A percentile compares a stretch with the other conserved stretches of the same genome.
phyloP scores from a whole-genome alignment of 1,140 invertebrate species.

The Drosophila paulistorum region DNA sequence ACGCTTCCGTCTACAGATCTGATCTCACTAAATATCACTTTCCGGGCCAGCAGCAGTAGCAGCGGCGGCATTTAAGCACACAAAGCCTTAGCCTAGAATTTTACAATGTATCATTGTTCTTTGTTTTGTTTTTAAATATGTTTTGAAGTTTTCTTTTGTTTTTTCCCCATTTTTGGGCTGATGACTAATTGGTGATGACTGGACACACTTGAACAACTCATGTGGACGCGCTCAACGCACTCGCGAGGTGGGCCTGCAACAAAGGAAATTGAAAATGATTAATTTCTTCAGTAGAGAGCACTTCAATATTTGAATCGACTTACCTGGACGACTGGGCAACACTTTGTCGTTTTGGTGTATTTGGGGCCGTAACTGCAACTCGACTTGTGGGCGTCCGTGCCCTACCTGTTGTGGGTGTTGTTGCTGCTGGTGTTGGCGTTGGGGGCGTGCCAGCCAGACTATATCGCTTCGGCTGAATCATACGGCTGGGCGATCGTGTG shows the following conservation, averaged over 20 bases:
- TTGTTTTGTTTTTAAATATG: constrained; percentile 43
- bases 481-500: constrained; percentile 79
- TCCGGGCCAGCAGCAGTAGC: constrained; percentile 43
- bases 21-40: constrained; percentile 65
- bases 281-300: neutral
- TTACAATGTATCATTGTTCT: constrained; percentile 76
- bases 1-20: constrained; percentile 15
- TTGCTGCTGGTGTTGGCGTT: constrained; percentile 37
- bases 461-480: constrained; percentile 80
- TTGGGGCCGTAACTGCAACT: constrained; percentile 65
- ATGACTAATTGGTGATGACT: constrained; percentile 52
- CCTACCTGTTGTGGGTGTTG: constrained; percentile 44
- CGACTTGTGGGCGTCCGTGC: constrained; percentile 74
- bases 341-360: constrained; percentile 71
- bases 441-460: constrained; percentile 60
- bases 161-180: constrained; percentile 4
- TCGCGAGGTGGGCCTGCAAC: constrained; percentile 67
- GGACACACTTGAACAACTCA: constrained; percentile 41
- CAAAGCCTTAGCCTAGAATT: constrained; percentile 71
- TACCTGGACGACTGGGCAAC: constrained; percentile 72
- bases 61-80: constrained; percentile 57
- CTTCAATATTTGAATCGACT: constrained; percentile 7
- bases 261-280: neutral
- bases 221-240: constrained; percentile 59
- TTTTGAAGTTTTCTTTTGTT: constrained; percentile 38